Conservation (phyloP, 2,113 vertebrate genomes). For the Lepus europaeus region DNA sequence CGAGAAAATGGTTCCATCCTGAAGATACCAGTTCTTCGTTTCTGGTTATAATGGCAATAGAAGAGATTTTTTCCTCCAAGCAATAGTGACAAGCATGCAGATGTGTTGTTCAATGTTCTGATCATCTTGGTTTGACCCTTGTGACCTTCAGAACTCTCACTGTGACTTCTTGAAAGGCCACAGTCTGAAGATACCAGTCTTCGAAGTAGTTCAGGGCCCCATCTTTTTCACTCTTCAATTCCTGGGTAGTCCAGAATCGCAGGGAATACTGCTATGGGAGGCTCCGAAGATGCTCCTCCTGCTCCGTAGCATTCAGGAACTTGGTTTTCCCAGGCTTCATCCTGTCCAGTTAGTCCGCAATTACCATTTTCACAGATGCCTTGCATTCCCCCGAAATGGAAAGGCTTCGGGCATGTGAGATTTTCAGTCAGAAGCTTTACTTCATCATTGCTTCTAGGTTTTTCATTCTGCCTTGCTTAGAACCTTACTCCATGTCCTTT, state of each 20-base stretch:
- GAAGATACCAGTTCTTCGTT: slow-evolving; percentile 85
- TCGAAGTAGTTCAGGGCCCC: slow-evolving; percentile 58
- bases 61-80: slow-evolving; percentile 74
- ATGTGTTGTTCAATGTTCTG: slow-evolving; percentile 79
- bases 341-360: slow-evolving; percentile 83
- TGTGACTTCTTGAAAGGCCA: slow-evolving; percentile 75
- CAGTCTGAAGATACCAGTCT: slow-evolving; percentile 83
- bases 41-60: slow-evolving; percentile 82
- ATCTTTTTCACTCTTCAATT: slow-evolving; percentile 72
- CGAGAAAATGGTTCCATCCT: slow-evolving; percentile 84
- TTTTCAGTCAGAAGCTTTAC: slow-evolving; percentile 80
- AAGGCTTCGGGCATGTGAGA: slow-evolving; percentile 70
- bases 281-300: slow-evolving; percentile 53
- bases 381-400: slow-evolving; percentile 65
- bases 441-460: slow-evolving; percentile 70
- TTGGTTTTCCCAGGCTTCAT: slow-evolving; percentile 83
- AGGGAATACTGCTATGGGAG: slow-evolving; percentile 72
- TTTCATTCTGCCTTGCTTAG: slow-evolving; percentile 77
- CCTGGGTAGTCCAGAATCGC: slow-evolving; percentile 76
- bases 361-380: slow-evolving; percentile 69
- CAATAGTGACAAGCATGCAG: slow-evolving; percentile 68
- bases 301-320: slow-evolving; percentile 80
- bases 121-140: slow-evolving; percentile 81
- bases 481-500: slow-evolving; percentile 83
- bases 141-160: slow-evolving; percentile 80